Percentiles rank a stretch among this genome's conserved stretches.
Conservation (phyloP, 2,113 vertebrate species). For the Cricetomys ansorgei region DNA sequence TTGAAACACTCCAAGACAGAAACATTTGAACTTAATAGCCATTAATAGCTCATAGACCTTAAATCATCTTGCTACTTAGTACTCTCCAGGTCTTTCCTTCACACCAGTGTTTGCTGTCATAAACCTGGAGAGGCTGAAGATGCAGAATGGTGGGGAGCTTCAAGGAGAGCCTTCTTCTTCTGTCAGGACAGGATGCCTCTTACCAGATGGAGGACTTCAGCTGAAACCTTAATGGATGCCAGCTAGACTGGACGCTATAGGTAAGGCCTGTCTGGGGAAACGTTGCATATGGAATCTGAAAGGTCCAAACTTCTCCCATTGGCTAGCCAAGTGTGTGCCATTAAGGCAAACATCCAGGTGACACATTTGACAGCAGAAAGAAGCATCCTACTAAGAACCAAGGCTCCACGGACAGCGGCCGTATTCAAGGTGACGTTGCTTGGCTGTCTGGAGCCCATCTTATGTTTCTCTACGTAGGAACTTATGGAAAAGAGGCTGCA, state of each 20-base stretch:
- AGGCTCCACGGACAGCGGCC: background rate
- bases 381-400: background rate
- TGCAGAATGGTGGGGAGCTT: background rate
- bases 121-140: background rate
- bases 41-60: background rate
- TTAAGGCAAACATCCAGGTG: background rate
- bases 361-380: background rate
- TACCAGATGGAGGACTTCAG: background rate
- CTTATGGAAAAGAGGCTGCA: background rate
- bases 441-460: background rate
- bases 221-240: background rate
- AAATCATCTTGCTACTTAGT: background rate
- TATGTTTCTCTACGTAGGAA: background rate
- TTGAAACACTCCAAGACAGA: background rate
- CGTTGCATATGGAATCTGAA: background rate
- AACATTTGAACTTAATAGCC: constrained; percentile 12
- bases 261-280: background rate
- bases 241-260: background rate
- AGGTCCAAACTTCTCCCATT: background rate
- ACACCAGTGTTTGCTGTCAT: background rate
- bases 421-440: background rate
- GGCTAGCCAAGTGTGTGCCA: background rate
- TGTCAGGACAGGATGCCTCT: background rate
- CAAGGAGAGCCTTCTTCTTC: background rate
- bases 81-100: background rate